Evolutionary conservation across 2,888 invertebrate species (phyloP).

Genomic region (Cybosia mesomella): DNA sequence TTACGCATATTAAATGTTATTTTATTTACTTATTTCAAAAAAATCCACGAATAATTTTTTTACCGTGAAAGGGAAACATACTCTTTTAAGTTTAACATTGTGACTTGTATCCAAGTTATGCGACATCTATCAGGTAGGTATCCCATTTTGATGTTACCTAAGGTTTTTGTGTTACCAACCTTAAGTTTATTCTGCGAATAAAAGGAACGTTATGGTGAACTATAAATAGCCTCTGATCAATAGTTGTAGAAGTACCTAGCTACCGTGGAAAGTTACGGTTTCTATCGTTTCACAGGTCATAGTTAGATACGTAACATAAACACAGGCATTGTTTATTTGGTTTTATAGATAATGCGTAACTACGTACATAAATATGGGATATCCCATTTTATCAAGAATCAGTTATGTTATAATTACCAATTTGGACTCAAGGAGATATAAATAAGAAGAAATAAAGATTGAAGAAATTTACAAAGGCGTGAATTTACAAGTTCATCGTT

Average conservation of each 20-base stretch:
- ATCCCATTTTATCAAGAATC: background rate
- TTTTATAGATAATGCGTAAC: background rate
- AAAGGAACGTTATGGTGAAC: constrained; percentile 19
- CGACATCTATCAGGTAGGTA: background rate
- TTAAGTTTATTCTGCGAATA: background rate
- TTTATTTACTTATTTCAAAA: no score
- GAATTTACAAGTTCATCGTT: no score
- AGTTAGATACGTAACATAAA: constrained; percentile 18
- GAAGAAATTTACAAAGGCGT: no score
- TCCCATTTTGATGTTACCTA: background rate
- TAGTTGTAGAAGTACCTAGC: constrained; percentile 8
- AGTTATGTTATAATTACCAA: background rate
- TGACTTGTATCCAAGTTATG: background rate
- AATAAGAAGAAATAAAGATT: no score
- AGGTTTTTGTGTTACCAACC: background rate
- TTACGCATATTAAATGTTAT: no score
- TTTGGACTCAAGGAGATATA: background rate
- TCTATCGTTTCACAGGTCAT: constrained; percentile 17
- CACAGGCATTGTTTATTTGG: constrained; percentile 4
- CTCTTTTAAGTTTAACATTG: no score
- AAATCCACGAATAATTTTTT: no score
- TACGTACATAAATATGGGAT: background rate
- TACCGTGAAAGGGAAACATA: no score
- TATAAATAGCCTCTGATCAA: constrained; percentile 20
- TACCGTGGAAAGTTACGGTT: constrained; percentile 23